phyloP scores from a whole-genome alignment of 2,113 vertebrate species.

The Rhabdomys dilectus region DNA sequence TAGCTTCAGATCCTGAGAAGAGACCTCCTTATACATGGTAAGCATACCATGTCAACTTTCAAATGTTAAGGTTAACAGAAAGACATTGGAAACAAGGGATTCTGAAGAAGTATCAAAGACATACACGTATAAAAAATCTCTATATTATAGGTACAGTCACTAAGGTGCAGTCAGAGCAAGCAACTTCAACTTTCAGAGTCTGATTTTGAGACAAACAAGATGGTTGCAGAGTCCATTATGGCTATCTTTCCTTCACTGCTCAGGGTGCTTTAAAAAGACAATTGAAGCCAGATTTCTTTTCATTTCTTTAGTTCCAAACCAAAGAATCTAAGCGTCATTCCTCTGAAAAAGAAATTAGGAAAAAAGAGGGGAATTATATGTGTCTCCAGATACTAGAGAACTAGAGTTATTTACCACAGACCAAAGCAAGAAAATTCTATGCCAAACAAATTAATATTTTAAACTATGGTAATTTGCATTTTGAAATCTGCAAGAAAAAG shows the following conservation, averaged over 20 bases:
- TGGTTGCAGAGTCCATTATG: background rate
- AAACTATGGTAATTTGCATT: conserved; percentile 9
- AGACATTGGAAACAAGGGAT: background rate
- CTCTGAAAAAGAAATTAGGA: background rate
- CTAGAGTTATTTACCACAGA: background rate
- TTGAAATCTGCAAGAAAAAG: conserved; percentile 50
- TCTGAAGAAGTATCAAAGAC: background rate
- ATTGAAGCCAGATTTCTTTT: background rate
- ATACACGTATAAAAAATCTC: background rate
- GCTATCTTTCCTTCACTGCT: background rate
- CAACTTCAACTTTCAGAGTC: background rate
- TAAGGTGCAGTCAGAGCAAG: background rate
- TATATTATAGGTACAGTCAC: background rate
- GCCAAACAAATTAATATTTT: conserved; percentile 27
- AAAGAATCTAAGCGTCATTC: background rate
- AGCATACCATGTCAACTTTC: background rate
- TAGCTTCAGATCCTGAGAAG: background rate
- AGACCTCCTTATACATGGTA: accelerated
- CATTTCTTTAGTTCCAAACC: conserved; percentile 14
- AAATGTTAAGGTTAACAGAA: background rate
- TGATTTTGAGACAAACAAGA: background rate
- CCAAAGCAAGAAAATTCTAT: background rate
- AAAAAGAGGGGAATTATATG: background rate
- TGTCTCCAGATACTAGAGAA: background rate
- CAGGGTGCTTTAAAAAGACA: background rate